Conservation (phyloP, 2,113 vertebrate species). For the Hemiscyllium ocellatum region DNA sequence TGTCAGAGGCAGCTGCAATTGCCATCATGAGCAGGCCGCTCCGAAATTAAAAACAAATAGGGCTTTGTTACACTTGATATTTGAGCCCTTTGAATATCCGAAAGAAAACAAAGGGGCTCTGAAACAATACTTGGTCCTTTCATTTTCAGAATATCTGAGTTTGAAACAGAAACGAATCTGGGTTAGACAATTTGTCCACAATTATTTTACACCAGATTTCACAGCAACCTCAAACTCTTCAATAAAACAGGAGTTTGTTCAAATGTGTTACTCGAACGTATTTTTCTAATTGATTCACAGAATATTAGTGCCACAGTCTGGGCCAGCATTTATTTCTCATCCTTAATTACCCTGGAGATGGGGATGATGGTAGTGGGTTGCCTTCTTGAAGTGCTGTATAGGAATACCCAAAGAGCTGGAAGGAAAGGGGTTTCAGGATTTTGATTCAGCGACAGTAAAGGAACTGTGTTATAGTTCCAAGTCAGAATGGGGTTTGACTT, state of each 20-base stretch:
- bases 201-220: not conserved
- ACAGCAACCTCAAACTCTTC: not conserved
- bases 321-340: no score
- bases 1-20: not conserved
- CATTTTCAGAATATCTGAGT: not conserved
- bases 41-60: not conserved
- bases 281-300: no score
- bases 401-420: no score
- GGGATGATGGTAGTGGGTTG: no score
- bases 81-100: not conserved
- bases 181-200: not conserved
- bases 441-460: no score
- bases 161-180: not conserved
- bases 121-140: not conserved
- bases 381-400: no score
- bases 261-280: no score
- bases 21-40: constrained; percentile 5
- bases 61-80: not conserved
- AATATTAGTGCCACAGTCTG: no score
- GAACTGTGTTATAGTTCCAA: no score
- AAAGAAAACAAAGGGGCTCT: not conserved
- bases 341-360: no score
- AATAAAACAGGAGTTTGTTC: not conserved
- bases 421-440: no score
- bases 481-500: no score